These are phyloP conservation scores for Lasiurus borealis DNA, from an alignment of 2,113 vertebrate species.

Conservation along the genomic window DNA sequence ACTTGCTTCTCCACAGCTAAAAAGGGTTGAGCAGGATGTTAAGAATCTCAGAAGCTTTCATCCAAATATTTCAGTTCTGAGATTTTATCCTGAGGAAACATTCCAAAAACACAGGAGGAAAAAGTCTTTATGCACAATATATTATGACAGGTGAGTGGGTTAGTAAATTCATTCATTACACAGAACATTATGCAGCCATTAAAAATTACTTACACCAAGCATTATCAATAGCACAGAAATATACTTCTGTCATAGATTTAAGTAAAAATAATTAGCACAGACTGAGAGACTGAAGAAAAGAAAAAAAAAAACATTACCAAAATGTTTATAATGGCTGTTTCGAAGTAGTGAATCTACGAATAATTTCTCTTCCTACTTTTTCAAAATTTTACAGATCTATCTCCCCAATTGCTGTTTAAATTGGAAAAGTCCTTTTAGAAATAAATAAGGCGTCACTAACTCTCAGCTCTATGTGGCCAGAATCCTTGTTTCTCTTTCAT, in stretches of 20 bases:
- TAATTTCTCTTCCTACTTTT: neutral
- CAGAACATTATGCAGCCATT: constrained; percentile 48
- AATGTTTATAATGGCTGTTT: neutral
- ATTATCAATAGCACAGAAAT: neutral
- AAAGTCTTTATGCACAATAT: neutral
- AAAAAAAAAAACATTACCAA: neutral
- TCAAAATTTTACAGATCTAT: neutral
- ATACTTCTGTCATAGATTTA: constrained; percentile 3
- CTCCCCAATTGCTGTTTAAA: neutral
- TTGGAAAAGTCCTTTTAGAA: neutral
- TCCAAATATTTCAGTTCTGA: constrained; percentile 14
- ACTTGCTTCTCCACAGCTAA: neutral
- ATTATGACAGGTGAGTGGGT: neutral
- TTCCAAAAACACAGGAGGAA: neutral
- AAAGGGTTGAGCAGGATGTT: neutral
- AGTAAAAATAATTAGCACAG: constrained; percentile 46
- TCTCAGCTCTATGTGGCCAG: neutral
- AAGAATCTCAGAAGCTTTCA: constrained; percentile 4
- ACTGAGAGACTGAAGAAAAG: neutral
- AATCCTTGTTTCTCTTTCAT: neutral
- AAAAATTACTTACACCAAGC: constrained; percentile 42
- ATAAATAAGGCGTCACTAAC: neutral
- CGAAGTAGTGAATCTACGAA: neutral
- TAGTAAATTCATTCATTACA: constrained; percentile 21
- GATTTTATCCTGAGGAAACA: neutral